A percentile compares a stretch with the other conserved stretches of the same genome.
Conservation (phyloP, 2,888 invertebrate species). For the Glaucopsyche alexis region DNA sequence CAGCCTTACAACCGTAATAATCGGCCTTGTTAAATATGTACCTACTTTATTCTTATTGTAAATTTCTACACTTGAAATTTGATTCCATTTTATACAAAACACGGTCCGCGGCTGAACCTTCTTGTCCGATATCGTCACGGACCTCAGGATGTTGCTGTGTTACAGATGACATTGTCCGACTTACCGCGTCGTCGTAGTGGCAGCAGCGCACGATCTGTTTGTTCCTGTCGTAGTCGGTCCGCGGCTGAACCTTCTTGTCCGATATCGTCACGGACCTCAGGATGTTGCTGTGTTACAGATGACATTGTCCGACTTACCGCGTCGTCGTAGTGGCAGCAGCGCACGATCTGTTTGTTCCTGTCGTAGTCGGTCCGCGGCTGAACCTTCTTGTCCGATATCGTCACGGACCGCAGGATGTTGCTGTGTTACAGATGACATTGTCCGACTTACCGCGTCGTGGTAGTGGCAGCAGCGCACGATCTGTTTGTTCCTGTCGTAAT, state of each 20-base stretch:
- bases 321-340: conserved; percentile 83
- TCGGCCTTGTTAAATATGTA: too few relatives aligned
- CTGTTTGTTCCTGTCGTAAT: conserved; percentile 84
- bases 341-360: conserved; percentile 85
- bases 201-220: conserved; percentile 86
- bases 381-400: conserved; percentile 70
- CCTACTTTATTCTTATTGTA: too few relatives aligned
- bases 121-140: too few relatives aligned
- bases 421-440: conserved; percentile 45
- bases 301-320: conserved; percentile 73
- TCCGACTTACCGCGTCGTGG: conserved; percentile 78
- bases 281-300: conserved; percentile 48
- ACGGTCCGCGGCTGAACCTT: too few relatives aligned
- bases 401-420: conserved; percentile 57
- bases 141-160: too few relatives aligned
- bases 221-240: conserved; percentile 80
- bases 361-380: conserved; percentile 77
- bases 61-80: too few relatives aligned
- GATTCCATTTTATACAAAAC: too few relatives aligned
- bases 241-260: conserved; percentile 75
- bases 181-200: conserved; percentile 82
- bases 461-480: conserved; percentile 85
- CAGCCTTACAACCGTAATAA: too few relatives aligned
- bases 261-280: conserved; percentile 62
- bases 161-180: conserved; percentile 45